Evolutionary conservation across 2,888 invertebrate genomes (phyloP), one percentile per base, ranked within the genome.

Genomic region (Deilephila porcellus): DNA sequence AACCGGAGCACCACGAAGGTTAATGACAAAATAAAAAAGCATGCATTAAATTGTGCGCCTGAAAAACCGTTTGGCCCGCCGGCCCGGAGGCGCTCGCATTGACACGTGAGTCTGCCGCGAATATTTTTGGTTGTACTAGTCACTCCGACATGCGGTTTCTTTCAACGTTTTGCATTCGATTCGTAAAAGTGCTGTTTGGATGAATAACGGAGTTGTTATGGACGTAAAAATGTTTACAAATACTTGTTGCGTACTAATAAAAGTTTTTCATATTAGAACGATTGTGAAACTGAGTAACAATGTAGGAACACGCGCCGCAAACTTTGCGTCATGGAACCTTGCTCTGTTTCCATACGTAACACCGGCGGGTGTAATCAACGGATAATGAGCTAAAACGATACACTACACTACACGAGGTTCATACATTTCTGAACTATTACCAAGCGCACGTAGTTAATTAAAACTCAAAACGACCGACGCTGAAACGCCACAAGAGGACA

Each of bases 1-100:
- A 93, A 91, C 91, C 92, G 91, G 93, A 93, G 93, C 93, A 92
- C 90, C 89, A 85, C 90, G 93, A 93, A 93, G 93, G 93, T 93
- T 93, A 93, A 93, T 93, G 92, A 93, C 92, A 92, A 91, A 93
- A 92, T 92, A 92, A 93, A 91, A 56, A 92, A 90, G 86, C 91
- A 88, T 91, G 90, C 91, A 91, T 91, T 90, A 89, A 92, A 90
- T 86, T 83, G 88, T 91, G 90, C 89, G 88, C 88, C 85, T 85
- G 85, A 80, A 82, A 80, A 78, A 52, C 45, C 67, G 67, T 52
- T 45, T 11, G 67, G 45, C 67, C 37, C 52, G 25, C 20, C 64
- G 45, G 45, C 67, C 37, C 34, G 17, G 52, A 11, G 45, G 67
- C 67, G 17, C 25, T 67, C 52, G 11, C 60, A 52, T 29, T 79